Evolutionary conservation across 2,113 vertebrate species (phyloP), one percentile per base, ranked within the genome.

Genomic region (Microtus oregoni): DNA sequence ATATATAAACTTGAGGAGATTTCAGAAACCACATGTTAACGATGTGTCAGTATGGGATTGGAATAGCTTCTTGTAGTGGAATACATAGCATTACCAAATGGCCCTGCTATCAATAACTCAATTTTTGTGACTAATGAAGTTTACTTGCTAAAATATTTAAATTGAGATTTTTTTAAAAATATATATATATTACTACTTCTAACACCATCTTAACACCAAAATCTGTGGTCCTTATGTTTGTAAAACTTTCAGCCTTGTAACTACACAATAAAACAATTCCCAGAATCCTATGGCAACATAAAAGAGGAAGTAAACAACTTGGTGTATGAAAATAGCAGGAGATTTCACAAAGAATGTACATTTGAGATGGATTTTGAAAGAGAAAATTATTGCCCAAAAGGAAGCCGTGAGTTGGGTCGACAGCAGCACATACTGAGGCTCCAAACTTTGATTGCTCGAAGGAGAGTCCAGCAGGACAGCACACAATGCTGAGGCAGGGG

Each of bases 171-270:
- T 17, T 14, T 20, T n/a, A n/a, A n/a, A n/a, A n/a, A 52, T 52
- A 52, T 52, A 67, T 73, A 55, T 96, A 52, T 52, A 52, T 52
- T 50, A 50, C 50, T 50, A 65, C 72, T 91, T 8, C n/a, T 67
- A 81, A 19, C 41, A 95, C 70, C 83, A 70, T 68, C 81, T 96
- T 87, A 96, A 52, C 14, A 82, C 77, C 61, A 76, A 94, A 94
- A 70, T 91, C 65, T 50, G 7, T 82, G 19, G 17, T 5, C 15
- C 26, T 86, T 89, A 50, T 52, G 11, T 47, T 78, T 30, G 47
- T 38, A 22, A 86, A 95, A 2, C 15, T 93, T 87, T 8, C 14
- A 83, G 35, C 17, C 10, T 86, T 77, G 28, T 82, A 19, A 35
- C 3, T 90, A 90, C 38, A 86, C 17, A 68, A 1, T 82, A 78